Conservation (phyloP, 2,113 vertebrate genomes). For the Albula goreensis region DNA sequence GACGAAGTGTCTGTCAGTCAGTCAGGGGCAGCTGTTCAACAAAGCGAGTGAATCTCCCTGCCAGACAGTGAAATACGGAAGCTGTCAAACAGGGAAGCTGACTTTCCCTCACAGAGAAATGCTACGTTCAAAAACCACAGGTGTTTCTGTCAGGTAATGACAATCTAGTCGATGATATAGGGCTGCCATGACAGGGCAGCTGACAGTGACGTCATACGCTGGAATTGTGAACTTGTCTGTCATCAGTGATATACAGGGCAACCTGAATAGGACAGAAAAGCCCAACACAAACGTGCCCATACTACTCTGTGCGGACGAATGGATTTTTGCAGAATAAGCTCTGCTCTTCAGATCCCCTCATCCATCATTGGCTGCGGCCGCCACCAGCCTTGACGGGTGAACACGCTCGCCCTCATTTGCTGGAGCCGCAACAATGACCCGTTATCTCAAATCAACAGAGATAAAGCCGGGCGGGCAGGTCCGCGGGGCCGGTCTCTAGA, state of each 20-base stretch:
- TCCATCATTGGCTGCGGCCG: neutral
- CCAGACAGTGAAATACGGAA: neutral
- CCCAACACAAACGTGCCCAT: neutral
- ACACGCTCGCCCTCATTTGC: neutral
- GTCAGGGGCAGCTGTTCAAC: neutral
- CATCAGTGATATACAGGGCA: neutral
- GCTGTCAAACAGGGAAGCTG: neutral
- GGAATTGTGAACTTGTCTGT: no score
- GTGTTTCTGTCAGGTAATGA: neutral
- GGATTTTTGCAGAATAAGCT: neutral
- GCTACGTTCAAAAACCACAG: neutral
- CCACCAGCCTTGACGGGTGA: neutral
- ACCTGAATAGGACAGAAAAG: neutral
- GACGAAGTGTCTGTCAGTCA: neutral
- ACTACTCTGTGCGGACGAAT: neutral
- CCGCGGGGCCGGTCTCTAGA: neutral
- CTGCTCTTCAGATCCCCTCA: neutral
- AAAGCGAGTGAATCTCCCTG: neutral
- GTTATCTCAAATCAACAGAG: neutral
- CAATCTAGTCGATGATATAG: neutral
- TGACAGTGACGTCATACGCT: no score
- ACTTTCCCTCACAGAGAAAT: neutral
- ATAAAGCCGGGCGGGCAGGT: neutral
- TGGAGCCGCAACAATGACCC: neutral
- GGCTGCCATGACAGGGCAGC: neutral